Evolutionary conservation across 1,140 invertebrate genomes (phyloP).

Genomic region (Cylas formicarius): DNA sequence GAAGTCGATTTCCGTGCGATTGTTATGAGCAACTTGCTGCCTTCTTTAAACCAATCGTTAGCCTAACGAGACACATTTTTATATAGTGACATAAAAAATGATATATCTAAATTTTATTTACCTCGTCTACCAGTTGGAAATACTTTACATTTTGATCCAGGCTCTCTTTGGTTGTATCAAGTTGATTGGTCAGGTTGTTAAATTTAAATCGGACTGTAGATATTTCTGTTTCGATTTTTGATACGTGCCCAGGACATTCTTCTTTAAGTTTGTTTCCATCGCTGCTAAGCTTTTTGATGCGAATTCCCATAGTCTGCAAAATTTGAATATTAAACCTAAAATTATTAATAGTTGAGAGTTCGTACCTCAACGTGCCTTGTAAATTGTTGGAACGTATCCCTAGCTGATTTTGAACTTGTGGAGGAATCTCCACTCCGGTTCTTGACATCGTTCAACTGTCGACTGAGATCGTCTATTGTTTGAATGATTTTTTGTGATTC

Average conservation of each 20-base stretch:
- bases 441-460: conserved; percentile 55
- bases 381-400: conserved; percentile 67
- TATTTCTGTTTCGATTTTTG: conserved; percentile 57
- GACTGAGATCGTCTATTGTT: conserved; percentile 58
- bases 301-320: conserved; percentile 60
- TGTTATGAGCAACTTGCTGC: conserved; percentile 60
- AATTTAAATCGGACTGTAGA: conserved; percentile 62
- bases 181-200: conserved; percentile 62
- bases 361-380: conserved; percentile 71
- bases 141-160: conserved; percentile 52
- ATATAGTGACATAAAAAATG: conserved; percentile 23
- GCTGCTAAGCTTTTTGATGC: conserved; percentile 65
- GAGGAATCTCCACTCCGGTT: conserved; percentile 68
- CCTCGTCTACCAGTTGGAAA: conserved; percentile 51
- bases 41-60: conserved; percentile 68
- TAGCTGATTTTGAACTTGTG: conserved; percentile 58
- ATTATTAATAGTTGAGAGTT: not conserved
- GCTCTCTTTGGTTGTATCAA: conserved; percentile 56
- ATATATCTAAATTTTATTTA: conserved; percentile 33
- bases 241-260: conserved; percentile 50
- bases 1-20: conserved; percentile 59
- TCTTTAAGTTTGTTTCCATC: conserved; percentile 60
- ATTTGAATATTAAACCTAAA: conserved; percentile 16
- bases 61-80: conserved; percentile 43
- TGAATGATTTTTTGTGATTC: conserved; percentile 69